A percentile compares a stretch with the other conserved stretches of the same genome.
Conservation (phyloP, 2,797 vertebrate genomes). For the Emydoidea blandingii region DNA sequence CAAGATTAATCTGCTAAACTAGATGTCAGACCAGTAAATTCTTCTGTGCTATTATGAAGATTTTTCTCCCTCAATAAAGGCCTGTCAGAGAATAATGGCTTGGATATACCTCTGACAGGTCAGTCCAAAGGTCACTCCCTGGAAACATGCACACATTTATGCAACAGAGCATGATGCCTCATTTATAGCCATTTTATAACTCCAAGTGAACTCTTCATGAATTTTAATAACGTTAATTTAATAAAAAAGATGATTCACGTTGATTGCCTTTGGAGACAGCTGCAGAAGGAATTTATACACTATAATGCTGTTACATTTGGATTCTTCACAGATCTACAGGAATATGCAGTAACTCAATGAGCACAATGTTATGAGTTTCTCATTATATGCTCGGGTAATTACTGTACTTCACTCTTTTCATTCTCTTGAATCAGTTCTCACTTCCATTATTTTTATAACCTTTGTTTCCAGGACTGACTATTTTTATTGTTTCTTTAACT, state of each 20-base stretch:
- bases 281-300: slow-evolving; percentile 7
- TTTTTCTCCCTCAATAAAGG: slow-evolving; percentile 82
- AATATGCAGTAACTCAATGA: neutral
- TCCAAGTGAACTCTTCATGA: slow-evolving; percentile 9
- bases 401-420: neutral
- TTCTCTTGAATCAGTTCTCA: neutral
- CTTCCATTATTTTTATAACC: neutral
- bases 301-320: neutral
- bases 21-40: slow-evolving; percentile 88
- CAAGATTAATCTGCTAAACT: slow-evolving; percentile 84
- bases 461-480: neutral
- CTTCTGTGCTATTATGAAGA: slow-evolving; percentile 85
- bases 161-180: slow-evolving; percentile 32
- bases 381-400: neutral
- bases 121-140: slow-evolving; percentile 64
- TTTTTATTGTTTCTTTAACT: neutral
- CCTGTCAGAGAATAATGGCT: slow-evolving; percentile 80
- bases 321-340: slow-evolving; percentile 25
- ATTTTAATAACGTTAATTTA: neutral
- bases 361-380: neutral
- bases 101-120: slow-evolving; percentile 65
- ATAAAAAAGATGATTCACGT: slow-evolving; percentile 41
- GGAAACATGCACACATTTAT: slow-evolving; percentile 61
- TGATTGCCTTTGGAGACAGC: slow-evolving; percentile 1
- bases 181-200: slow-evolving; percentile 40